These are phyloP conservation scores for Platichthys flesus DNA, from an alignment of 2,113 vertebrate genomes.

Conservation along the genomic window DNA sequence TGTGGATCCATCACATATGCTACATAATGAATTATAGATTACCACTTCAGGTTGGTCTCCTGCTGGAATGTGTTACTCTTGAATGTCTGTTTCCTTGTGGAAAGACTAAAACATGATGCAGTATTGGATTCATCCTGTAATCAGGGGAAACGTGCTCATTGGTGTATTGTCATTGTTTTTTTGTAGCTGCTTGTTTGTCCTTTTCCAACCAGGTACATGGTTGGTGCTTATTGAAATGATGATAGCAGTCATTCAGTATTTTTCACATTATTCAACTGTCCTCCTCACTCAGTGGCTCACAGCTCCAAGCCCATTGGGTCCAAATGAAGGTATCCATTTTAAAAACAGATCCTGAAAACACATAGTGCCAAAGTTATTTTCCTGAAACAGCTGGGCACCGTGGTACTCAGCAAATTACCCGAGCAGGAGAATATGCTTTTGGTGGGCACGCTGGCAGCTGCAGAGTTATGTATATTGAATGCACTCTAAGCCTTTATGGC, in stretches of 20 bases:
- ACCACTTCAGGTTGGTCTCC: constrained; percentile 21
- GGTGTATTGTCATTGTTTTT: no score
- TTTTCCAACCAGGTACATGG: no score
- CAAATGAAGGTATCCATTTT: background rate
- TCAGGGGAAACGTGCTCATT: no score
- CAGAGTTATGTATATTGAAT: background rate
- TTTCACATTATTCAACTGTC: no score
- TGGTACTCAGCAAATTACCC: background rate
- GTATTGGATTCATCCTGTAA: no score
- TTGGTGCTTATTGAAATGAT: no score
- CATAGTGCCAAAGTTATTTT: background rate
- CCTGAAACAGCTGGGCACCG: background rate
- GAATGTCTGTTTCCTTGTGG: background rate
- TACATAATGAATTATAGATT: constrained; percentile 52
- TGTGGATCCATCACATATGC: constrained; percentile 29
- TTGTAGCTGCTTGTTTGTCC: no score
- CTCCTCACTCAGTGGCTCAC: no score
- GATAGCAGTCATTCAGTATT: no score
- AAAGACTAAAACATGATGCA: background rate
- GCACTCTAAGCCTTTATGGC: background rate
- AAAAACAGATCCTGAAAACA: background rate
- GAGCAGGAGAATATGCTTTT: background rate
- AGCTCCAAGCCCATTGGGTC: no score
- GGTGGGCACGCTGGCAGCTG: background rate
- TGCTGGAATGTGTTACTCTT: background rate